Evolutionary conservation across 2,888 invertebrate genomes (phyloP), one percentile per base, ranked within the genome.

Genomic region (Microchrysa polita): DNA sequence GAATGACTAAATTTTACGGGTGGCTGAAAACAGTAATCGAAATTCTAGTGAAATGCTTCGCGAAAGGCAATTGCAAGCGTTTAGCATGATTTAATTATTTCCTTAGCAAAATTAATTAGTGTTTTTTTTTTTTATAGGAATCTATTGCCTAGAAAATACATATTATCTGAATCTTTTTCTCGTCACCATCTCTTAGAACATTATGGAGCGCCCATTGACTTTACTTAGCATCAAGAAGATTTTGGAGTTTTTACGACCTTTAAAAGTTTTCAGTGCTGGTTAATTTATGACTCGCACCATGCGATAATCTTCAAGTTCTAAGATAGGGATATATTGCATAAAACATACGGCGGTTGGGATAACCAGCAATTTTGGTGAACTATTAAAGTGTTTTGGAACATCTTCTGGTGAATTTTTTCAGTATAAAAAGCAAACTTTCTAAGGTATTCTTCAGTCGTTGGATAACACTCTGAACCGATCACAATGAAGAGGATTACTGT

Each of bases 221-320:
- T 2, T 34, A 5, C 27, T 7, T 55, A 18, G 10, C 18, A 10
- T 55, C 55, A 18, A 20, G 22, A 52, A 22, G 20, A n/a, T 55
- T 34, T 34, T 34, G 2, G 27, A 7, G 20, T 67, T 63, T 69
- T 69, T 69, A 69, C 42, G 69, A 69, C 55, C 42, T 69, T 57
- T 10, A 57, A 34, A 69, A 23, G 40, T 69, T 57, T 40, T 55
- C 69, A 55, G 14, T 53, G 53, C 34, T 14, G 14, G 57, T 23
- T 67, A 55, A 5, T 65, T 44, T 48, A 65, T 48, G 65, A n/a
- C 44, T 18, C 42, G 40, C n/a, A 48, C 48, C 12, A 20, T 22
- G 44, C 22, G 22, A 48, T 48, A 65, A 10, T 22, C 22, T 34
- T 34, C 48, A 34, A 22, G 5, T 34, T 61, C 48, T 44, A 16